A percentile compares a stretch with the other conserved stretches of the same genome.
Conservation (phyloP, 2,113 vertebrate genomes). For the Aix galericulata region DNA sequence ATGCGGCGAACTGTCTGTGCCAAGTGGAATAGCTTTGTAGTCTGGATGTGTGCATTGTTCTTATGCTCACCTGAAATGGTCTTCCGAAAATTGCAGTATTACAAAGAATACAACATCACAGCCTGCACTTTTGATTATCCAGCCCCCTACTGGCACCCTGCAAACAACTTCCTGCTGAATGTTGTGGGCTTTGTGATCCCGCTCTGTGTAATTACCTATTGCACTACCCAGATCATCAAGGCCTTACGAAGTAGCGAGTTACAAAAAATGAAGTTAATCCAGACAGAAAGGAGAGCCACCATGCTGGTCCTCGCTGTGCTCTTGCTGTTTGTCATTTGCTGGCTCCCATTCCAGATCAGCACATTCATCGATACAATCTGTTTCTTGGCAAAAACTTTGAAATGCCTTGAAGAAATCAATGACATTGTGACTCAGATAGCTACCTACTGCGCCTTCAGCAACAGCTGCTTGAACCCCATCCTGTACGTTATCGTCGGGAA, state of each 20-base stretch:
- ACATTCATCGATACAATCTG: constrained; percentile 80
- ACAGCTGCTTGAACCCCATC: constrained; percentile 93
- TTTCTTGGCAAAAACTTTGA: not conserved
- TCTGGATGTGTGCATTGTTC: constrained; percentile 85
- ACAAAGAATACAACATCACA: constrained; percentile 51
- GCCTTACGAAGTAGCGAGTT: constrained; percentile 77
- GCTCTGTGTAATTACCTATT: constrained; percentile 81
- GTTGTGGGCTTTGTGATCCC: constrained; percentile 87
- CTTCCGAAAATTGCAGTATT: constrained; percentile 75
- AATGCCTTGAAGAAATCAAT: constrained; percentile 66
- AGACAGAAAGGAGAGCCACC: constrained; percentile 82
- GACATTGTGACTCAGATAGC: constrained; percentile 83
- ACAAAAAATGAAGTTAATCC: constrained; percentile 67
- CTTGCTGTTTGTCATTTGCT: constrained; percentile 86
- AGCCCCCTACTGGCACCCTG: constrained; percentile 6
- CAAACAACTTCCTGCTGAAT: constrained; percentile 80
- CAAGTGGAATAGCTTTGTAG: constrained; percentile 83
- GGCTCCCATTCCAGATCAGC: constrained; percentile 86
- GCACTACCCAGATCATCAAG: constrained; percentile 81
- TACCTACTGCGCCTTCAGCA: constrained; percentile 85
- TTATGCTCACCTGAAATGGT: constrained; percentile 79
- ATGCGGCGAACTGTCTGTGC: constrained; percentile 84
- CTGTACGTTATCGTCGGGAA: constrained; percentile 94
- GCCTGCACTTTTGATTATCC: constrained; percentile 84
- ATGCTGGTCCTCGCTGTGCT: constrained; percentile 83